Conservation (phyloP, 1,140 invertebrate genomes). For the Agrilus planipennis region DNA sequence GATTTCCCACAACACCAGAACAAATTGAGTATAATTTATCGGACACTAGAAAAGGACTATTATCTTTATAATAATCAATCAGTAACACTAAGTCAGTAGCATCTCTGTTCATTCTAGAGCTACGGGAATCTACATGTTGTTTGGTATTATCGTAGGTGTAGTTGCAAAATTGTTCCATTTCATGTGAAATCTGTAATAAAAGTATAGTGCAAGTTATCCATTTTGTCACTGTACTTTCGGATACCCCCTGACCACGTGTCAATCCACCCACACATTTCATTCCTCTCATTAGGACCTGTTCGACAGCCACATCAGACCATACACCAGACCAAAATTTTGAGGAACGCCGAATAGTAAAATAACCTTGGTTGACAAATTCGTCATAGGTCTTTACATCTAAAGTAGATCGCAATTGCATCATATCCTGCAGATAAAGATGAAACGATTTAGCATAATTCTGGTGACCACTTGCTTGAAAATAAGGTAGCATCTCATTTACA, state of each 20-base stretch:
- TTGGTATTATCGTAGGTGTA: neutral
- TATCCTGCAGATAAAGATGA: constrained; percentile 23
- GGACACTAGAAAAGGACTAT: too few relatives aligned
- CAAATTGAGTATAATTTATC: too few relatives aligned
- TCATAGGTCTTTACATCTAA: neutral
- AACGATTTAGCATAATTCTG: constrained; percentile 26
- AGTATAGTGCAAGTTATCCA: neutral
- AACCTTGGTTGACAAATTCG: constrained; percentile 13
- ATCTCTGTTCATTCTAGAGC: neutral
- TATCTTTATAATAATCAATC: neutral
- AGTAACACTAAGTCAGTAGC: neutral
- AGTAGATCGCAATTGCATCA: neutral
- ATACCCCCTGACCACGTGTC: constrained; percentile 5
- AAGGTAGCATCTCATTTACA: constrained; percentile 30
- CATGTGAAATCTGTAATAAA: neutral
- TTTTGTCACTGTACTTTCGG: neutral
- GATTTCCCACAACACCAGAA: neutral
- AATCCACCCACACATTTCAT: constrained; percentile 4
- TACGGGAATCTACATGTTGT: neutral
- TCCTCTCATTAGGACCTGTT: neutral
- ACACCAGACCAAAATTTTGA: constrained; percentile 33
- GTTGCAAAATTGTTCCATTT: neutral
- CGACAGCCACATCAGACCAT: constrained; percentile 32
- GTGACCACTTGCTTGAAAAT: constrained; percentile 31
- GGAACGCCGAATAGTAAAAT: constrained; percentile 30